Evolutionary conservation across 2,888 invertebrate species (phyloP).

Genomic region (Lacanobia wlatinum): DNA sequence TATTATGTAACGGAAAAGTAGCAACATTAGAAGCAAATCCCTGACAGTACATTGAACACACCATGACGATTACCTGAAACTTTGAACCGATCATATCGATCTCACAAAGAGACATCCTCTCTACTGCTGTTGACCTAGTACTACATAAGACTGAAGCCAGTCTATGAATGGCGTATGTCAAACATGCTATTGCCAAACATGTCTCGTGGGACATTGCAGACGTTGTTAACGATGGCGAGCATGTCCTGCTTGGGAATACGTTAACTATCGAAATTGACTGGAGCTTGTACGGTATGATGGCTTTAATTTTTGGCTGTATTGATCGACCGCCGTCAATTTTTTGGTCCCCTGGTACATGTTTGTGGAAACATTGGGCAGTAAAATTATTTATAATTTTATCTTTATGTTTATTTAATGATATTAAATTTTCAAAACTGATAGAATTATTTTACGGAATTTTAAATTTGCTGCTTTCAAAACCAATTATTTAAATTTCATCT

Average conservation of each 20-base stretch:
- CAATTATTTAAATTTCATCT: background rate
- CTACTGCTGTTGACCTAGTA: conserved; percentile 18
- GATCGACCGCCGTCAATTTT: conserved; percentile 42
- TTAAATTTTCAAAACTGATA: too few relatives aligned
- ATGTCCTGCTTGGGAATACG: conserved; percentile 59
- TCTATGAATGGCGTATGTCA: conserved; percentile 63
- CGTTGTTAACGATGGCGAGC: conserved; percentile 63
- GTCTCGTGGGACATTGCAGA: conserved; percentile 55
- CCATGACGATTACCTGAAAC: background rate
- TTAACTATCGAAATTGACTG: conserved; percentile 58
- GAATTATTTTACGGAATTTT: background rate
- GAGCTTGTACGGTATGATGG: conserved; percentile 54
- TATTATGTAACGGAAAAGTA: too few relatives aligned
- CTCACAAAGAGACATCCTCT: conserved; percentile 6
- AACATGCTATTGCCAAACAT: conserved; percentile 59
- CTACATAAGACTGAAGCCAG: conserved; percentile 41
- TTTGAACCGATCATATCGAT: background rate
- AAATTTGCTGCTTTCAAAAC: too few relatives aligned
- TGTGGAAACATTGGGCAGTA: conserved; percentile 18
- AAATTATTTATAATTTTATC: background rate
- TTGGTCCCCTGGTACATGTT: conserved; percentile 43
- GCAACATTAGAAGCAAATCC: too few relatives aligned
- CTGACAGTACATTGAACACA: background rate
- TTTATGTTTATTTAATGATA: too few relatives aligned
- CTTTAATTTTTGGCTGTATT: conserved; percentile 46